Conservation (phyloP, 2,797 vertebrate species). For the Pterois miles region DNA sequence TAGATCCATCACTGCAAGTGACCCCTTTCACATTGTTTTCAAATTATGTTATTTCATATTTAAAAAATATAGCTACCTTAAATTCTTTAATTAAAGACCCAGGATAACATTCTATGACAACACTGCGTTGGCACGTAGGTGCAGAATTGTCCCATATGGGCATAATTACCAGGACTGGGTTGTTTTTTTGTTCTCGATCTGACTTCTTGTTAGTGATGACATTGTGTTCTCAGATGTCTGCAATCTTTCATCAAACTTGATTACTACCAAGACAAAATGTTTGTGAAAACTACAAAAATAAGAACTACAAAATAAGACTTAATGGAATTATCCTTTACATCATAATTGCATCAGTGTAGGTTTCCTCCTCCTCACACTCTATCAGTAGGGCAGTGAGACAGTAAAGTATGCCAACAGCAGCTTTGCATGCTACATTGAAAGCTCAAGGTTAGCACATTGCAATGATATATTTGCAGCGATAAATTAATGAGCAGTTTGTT, state of each 20-base stretch:
- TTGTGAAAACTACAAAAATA: not conserved
- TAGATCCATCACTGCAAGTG: too few species aligned
- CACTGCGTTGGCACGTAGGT: too few species aligned
- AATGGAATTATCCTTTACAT: not conserved
- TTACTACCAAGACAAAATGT: not conserved
- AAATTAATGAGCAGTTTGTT: conserved; percentile 47
- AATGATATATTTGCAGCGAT: conserved; percentile 36
- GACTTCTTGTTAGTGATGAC: not conserved
- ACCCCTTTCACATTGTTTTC: too few species aligned
- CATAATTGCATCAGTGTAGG: not conserved
- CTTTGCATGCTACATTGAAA: not conserved
- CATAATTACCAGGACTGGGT: not conserved
- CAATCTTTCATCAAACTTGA: not conserved
- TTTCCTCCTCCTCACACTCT: not conserved
- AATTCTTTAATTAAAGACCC: too few species aligned
- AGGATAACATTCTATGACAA: too few species aligned
- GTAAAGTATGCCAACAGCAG: not conserved
- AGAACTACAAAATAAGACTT: too few species aligned
- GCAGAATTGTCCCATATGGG: too few species aligned
- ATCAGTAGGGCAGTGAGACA: not conserved
- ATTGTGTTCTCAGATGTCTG: not conserved
- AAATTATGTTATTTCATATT: too few species aligned
- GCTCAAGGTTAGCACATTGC: conserved; percentile 23
- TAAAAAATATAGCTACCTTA: too few species aligned
- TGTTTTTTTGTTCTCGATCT: not conserved